These are phyloP conservation scores for Drosophila sturtevanti DNA, from an alignment of 1,140 invertebrate species.

Conservation along the genomic window DNA sequence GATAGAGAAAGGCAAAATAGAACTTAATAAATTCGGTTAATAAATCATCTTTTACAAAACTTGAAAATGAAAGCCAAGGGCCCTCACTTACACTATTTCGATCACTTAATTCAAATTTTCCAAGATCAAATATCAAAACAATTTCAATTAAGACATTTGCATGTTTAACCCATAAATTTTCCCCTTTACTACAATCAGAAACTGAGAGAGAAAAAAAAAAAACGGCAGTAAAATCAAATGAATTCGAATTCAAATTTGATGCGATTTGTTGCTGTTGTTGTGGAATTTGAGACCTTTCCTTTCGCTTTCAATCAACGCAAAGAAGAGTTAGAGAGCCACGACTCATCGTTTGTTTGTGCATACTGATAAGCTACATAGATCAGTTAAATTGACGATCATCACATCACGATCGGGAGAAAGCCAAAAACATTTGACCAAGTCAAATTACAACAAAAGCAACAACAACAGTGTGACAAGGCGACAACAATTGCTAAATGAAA, in stretches of 20 bases:
- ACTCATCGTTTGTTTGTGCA: constrained; percentile 50
- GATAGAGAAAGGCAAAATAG: constrained; percentile 52
- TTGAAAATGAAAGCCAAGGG: constrained; percentile 49
- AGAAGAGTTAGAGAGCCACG: constrained; percentile 40
- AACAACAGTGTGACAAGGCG: constrained; percentile 42
- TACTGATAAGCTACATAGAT: constrained; percentile 60
- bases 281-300: constrained; percentile 40
- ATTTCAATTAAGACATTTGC: constrained; percentile 68
- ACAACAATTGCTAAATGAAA: constrained; percentile 74
- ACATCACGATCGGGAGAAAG: constrained; percentile 73
- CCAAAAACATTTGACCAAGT: constrained; percentile 21
- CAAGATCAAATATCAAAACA: constrained; percentile 11
- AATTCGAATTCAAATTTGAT: constrained; percentile 55
- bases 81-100: not conserved
- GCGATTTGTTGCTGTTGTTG: constrained; percentile 18
- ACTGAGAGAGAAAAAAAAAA: constrained; percentile 54
- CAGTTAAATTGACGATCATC: constrained; percentile 49
- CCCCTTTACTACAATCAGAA: not conserved
- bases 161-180: constrained; percentile 61
- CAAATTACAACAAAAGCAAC: not conserved
- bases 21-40: constrained; percentile 25
- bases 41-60: constrained; percentile 23
- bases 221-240: constrained; percentile 55
- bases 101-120: not conserved
- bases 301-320: constrained; percentile 67